Conservation (phyloP, 2,797 vertebrate genomes). For the Odontamblyopus lacepedii region DNA sequence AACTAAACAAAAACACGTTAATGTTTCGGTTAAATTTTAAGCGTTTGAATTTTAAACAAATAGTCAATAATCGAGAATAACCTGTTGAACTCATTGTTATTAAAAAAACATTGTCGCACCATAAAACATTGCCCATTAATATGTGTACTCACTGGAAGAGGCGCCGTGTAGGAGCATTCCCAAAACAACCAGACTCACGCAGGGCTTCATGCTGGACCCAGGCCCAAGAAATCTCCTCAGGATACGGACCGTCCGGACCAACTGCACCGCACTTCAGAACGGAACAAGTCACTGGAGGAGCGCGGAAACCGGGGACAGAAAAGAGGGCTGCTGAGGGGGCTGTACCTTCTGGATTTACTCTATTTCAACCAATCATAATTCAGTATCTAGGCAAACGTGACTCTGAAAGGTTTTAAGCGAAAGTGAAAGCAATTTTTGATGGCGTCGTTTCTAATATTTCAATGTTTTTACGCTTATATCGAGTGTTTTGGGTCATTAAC, state of each 20-base stretch:
- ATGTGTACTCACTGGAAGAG: neutral
- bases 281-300: neutral
- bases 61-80: too few species aligned
- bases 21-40: too few species aligned
- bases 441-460: constrained; percentile 1
- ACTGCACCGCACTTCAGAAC: too few species aligned
- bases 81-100: too few species aligned
- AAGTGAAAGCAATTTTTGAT: constrained; percentile 4
- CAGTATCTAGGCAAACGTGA: neutral
- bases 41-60: too few species aligned
- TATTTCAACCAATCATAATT: neutral
- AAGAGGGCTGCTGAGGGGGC: neutral
- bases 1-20: too few species aligned
- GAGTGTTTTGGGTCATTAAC: neutral
- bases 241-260: neutral
- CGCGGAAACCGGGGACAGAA: neutral
- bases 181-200: neutral
- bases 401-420: neutral
- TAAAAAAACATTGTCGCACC: too few species aligned
- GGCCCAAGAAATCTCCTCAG: neutral
- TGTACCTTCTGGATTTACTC: neutral
- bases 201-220: neutral
- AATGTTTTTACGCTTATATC: neutral
- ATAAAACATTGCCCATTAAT: too few species aligned
- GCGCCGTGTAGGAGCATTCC: neutral